Conservation (phyloP, 2,797 vertebrate genomes). For the Melanotaenia maccullochi region DNA sequence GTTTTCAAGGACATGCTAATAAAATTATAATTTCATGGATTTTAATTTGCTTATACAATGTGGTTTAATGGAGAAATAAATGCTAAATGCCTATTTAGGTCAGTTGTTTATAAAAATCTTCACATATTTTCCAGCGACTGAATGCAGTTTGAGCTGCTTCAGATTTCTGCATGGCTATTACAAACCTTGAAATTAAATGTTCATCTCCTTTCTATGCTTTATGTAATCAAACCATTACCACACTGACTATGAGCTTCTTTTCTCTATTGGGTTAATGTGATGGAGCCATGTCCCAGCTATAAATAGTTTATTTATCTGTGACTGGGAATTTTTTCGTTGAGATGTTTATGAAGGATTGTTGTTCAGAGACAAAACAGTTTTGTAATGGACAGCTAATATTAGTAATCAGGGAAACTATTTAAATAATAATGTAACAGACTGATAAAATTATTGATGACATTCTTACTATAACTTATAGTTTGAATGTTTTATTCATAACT, state of each 20-base stretch:
- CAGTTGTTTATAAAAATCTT: conserved; percentile 8
- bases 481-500: neutral
- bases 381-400: neutral
- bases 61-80: conserved; percentile 19
- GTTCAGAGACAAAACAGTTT: neutral
- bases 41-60: conserved; percentile 9
- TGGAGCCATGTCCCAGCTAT: conserved; percentile 4
- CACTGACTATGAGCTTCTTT: conserved; percentile 10
- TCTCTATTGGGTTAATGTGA: conserved; percentile 37
- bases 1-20: neutral
- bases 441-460: conserved; percentile 1
- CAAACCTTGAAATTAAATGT: conserved; percentile 58
- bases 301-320: conserved; percentile 25
- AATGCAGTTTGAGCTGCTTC: conserved; percentile 17
- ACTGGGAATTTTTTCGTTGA: conserved; percentile 7
- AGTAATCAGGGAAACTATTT: neutral
- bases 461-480: conserved; percentile 5
- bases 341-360: neutral
- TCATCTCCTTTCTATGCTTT: conserved; percentile 15
- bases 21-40: neutral
- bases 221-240: conserved; percentile 29
- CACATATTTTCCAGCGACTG: neutral
- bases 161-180: conserved; percentile 8
- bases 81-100: conserved; percentile 25
- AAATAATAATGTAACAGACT: neutral